These are phyloP conservation scores for Picathartes gymnocephalus DNA, from an alignment of 2,113 vertebrate species.

Conservation along the genomic window DNA sequence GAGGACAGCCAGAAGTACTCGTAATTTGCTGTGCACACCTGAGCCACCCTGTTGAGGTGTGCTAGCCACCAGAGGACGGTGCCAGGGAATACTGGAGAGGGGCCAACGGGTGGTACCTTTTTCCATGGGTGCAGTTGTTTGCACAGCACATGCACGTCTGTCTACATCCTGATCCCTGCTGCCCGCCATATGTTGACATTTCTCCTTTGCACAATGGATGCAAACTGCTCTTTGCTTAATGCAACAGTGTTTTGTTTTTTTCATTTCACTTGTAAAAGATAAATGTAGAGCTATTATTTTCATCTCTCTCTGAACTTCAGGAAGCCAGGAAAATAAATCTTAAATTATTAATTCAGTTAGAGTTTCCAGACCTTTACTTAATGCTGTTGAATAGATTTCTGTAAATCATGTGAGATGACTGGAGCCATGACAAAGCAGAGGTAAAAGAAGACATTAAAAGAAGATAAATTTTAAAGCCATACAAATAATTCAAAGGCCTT, in stretches of 20 bases:
- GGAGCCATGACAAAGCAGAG: background rate
- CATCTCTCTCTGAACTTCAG: background rate
- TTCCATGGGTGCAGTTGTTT: constrained; percentile 8
- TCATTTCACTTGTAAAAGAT: background rate
- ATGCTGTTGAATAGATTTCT: background rate
- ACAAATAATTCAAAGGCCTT: background rate
- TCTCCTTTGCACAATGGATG: background rate
- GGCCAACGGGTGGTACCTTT: background rate
- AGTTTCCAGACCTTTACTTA: background rate
- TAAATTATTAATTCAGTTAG: constrained; percentile 6
- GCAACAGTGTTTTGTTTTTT: background rate
- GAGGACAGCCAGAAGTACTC: background rate
- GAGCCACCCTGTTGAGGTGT: background rate
- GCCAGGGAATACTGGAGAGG: background rate
- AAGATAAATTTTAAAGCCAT: background rate
- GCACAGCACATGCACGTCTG: background rate
- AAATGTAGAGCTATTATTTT: background rate
- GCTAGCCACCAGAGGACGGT: background rate
- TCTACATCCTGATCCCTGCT: background rate
- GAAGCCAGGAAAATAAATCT: constrained; percentile 7
- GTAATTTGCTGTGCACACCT: background rate
- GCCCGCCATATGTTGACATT: constrained; percentile 25
- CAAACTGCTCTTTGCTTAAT: background rate
- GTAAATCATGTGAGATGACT: background rate
- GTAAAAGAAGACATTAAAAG: background rate